Base-by-base conservation (phyloP, 2,113 vertebrate genomes). In the Acrocephalus arundinaceus region DNA sequence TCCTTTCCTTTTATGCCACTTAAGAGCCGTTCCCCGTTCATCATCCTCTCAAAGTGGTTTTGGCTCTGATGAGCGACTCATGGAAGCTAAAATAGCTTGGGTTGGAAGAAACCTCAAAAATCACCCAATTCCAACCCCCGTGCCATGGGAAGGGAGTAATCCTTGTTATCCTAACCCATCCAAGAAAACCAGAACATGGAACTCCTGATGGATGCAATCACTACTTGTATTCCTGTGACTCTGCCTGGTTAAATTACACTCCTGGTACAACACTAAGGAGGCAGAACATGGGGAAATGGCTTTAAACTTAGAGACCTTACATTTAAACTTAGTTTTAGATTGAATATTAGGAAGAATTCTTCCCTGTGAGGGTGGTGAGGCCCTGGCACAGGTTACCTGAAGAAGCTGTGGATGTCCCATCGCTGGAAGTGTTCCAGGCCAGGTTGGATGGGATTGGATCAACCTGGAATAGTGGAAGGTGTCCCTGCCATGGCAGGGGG, bases 81-180 rank as follows among this genome's bases (percentile, higher is more conserved):
- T 0, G 19, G 57, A 43, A 27, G 10, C 71, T 7, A 6, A 54
- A 67, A 46, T 18, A 39, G 24, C 10, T 41, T 89, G 71, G 48
- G 6, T 37, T 70, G 48, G 55, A 55, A 4, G 25, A 35, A 48
- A 43, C 10, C 27, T 43, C 49, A 49, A 49, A 57, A 41, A 43
- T 8, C 21, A 35, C 16, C 10, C 22, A 19, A 28, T 37, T 77
- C 63, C 72, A 62, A 15, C 4, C 7, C 24, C 28, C 0, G 1
- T 48, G 48, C 62, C 21, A 5, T 5, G 21, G 30, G 8, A 25
- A 55, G 63, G 21, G 25, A 55, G 7, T 18, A 62, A 62, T 48
- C 63, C 31, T 48, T 30, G 13, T 46, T 55, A 10, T 4, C 3
- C 3, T 11, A 6, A 0, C 0, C 23, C 20, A 18, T 57, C n/a